Conservation (phyloP, 2,888 invertebrate species). For the Eupithecia subumbrata region DNA sequence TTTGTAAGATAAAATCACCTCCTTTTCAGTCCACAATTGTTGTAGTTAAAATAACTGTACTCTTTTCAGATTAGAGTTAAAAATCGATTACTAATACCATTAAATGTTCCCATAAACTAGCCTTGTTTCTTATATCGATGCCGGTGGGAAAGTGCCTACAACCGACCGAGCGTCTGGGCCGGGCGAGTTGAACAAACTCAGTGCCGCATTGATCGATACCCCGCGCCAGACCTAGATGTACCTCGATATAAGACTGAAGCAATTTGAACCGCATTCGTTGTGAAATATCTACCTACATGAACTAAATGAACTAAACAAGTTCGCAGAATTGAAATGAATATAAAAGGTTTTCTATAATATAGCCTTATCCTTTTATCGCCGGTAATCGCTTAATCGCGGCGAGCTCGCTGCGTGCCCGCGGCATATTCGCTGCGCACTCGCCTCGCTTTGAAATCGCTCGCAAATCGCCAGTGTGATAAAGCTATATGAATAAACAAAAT, state of each 20-base stretch:
- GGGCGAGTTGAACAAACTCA: conserved; percentile 51
- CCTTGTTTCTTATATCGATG: not conserved
- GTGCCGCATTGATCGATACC: conserved; percentile 52
- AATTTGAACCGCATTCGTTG: not conserved
- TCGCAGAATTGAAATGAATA: not conserved
- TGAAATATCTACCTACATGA: not conserved
- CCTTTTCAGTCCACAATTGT: not conserved
- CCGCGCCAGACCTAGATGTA: conserved; percentile 37
- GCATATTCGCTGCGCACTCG: too few species aligned
- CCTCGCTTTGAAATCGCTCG: too few species aligned
- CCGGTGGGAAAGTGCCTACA: conserved; percentile 27
- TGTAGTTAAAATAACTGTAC: not conserved
- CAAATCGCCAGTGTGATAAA: too few species aligned
- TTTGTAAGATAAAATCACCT: not conserved
- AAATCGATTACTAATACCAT: conserved; percentile 2
- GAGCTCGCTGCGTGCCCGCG: too few species aligned
- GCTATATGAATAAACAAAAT: too few species aligned
- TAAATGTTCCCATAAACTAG: conserved; percentile 9
- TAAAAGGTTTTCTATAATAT: too few species aligned
- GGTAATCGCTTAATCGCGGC: too few species aligned
- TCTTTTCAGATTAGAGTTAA: not conserved
- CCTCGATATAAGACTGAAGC: conserved; percentile 14
- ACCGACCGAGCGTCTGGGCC: conserved; percentile 51
- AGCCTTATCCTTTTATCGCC: too few species aligned
- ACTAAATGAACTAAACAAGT: not conserved